Evolutionary conservation across 2,797 vertebrate species (phyloP).

Genomic region (Semotilus atromaculatus): DNA sequence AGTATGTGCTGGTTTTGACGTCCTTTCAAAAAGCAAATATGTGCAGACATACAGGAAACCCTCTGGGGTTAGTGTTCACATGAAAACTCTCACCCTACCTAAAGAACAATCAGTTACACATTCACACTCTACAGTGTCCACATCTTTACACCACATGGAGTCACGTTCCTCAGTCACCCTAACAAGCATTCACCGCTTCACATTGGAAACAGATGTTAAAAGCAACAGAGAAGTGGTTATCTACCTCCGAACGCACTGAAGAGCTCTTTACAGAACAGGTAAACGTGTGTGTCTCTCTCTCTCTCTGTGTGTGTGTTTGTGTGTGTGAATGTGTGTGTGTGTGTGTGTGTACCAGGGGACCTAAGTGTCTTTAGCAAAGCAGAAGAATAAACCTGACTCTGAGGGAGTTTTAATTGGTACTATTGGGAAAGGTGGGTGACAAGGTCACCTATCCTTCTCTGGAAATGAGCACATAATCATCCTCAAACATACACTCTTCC

Average conservation of each 20-base stretch:
- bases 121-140: not conserved
- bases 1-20: not conserved
- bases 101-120: conserved; percentile 10
- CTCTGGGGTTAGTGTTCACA: not conserved
- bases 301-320: not conserved
- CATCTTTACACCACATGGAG: not conserved
- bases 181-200: not conserved
- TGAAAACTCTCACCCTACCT: not conserved
- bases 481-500: conserved; percentile 10
- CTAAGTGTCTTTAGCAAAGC: conserved; percentile 32
- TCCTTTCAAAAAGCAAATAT: not conserved
- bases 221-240: conserved; percentile 18
- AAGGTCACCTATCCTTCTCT: conserved; percentile 36
- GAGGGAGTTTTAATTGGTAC: conserved; percentile 60
- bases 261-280: conserved; percentile 4
- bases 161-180: not conserved
- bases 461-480: not conserved
- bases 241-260: not conserved
- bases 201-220: conserved; percentile 26
- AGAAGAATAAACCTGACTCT: conserved; percentile 40
- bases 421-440: conserved; percentile 56
- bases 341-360: not conserved
- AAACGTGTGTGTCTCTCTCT: not conserved
- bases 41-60: not conserved
- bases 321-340: not conserved